Evolutionary conservation across 2,113 vertebrate species (phyloP).

Genomic region (Typhlomys cinereus): DNA sequence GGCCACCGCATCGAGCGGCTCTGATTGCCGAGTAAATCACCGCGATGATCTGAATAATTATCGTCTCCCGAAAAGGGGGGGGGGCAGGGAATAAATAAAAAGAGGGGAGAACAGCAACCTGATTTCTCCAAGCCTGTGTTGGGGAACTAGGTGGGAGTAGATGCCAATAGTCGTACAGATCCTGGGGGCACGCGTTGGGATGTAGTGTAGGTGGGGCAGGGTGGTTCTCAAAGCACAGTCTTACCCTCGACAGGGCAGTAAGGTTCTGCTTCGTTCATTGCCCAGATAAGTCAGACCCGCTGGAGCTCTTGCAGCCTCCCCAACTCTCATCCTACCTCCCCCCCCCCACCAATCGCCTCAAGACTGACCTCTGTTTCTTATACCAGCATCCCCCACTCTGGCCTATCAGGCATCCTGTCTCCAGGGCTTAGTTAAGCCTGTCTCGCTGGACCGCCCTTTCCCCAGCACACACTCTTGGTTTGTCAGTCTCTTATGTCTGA

Average conservation of each 20-base stretch:
- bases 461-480: not conserved
- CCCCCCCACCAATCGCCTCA: too few species aligned
- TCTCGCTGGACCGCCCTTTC: not conserved
- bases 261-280: not conserved
- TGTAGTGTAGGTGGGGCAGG: not conserved
- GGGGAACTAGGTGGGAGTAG: not conserved
- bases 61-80: conserved; percentile 74
- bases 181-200: not conserved
- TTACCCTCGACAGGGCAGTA: not conserved
- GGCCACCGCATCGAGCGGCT: conserved; percentile 81
- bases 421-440: not conserved
- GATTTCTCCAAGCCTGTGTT: conserved; percentile 65
- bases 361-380: not conserved
- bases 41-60: conserved; percentile 83
- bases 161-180: conserved; percentile 15
- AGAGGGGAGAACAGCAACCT: conserved; percentile 53
- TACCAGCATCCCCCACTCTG: not conserved
- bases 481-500: conserved; percentile 17
- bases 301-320: not conserved
- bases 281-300: not conserved
- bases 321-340: too few species aligned
- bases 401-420: not conserved
- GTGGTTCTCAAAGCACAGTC: not conserved
- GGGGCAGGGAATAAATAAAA: conserved; percentile 61
- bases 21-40: conserved; percentile 81